A percentile compares a stretch with the other conserved stretches of the same genome.
Conservation (phyloP, 1,140 invertebrate genomes). For the Drosophila kurseongensis region DNA sequence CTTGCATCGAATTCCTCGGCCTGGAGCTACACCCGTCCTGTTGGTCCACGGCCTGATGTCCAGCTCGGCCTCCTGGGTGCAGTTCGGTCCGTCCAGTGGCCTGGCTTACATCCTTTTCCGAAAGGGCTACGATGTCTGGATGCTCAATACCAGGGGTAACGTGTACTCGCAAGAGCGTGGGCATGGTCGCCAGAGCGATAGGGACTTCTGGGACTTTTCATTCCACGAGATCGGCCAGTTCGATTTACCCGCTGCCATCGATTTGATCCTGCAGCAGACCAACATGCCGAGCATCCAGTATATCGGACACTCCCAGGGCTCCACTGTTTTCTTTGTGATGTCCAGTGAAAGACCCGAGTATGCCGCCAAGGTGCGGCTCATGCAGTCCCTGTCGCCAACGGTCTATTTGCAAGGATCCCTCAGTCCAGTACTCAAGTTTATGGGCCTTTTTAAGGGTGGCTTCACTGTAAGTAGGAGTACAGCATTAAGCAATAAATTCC, state of each 20-base stretch:
- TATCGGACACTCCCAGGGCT: conserved; percentile 86
- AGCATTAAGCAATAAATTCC: too few relatives aligned
- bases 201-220: conserved; percentile 85
- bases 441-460: conserved; percentile 29
- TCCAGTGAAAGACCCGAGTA: conserved; percentile 88
- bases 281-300: conserved; percentile 78
- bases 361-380: conserved; percentile 86
- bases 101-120: conserved; percentile 88
- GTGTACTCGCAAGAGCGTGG: conserved; percentile 87
- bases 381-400: conserved; percentile 88
- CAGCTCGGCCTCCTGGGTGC: conserved; percentile 86
- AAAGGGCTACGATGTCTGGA: conserved; percentile 89
- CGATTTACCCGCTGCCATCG: conserved; percentile 89
- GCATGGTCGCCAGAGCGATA: conserved; percentile 64
- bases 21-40: conserved; percentile 84
- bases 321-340: conserved; percentile 87
- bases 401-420: conserved; percentile 56
- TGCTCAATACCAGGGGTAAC: conserved; percentile 90
- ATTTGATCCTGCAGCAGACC: conserved; percentile 87
- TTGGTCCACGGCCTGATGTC: conserved; percentile 88
- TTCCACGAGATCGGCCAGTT: conserved; percentile 89
- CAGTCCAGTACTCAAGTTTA: conserved; percentile 46
- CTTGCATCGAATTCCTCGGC: conserved; percentile 80
- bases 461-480: conserved; percentile 22
- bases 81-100: conserved; percentile 85